phyloP scores from a whole-genome alignment of 2,797 vertebrate species.

The Acanthis flammea region DNA sequence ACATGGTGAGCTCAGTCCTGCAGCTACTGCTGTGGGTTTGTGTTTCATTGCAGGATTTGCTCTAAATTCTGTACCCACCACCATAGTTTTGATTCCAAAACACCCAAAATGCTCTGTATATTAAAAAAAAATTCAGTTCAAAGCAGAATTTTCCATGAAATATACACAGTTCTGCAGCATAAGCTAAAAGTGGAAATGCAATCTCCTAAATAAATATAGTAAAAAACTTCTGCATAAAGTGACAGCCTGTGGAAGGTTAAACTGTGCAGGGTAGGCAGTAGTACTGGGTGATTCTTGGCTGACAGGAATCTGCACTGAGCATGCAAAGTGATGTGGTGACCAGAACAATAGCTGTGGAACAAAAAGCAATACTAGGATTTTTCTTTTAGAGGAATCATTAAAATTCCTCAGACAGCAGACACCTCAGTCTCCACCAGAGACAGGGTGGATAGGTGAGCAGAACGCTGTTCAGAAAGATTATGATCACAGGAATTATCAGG shows the following conservation, averaged over 20 bases:
- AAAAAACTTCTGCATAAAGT: background rate
- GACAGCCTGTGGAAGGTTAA: background rate
- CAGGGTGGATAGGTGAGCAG: background rate
- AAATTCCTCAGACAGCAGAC: background rate
- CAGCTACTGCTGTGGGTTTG: constrained; percentile 33
- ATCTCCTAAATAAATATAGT: background rate
- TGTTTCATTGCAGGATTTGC: constrained; percentile 13
- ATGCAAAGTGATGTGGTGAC: background rate
- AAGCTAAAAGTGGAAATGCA: background rate
- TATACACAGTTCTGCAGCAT: background rate
- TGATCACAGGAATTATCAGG: background rate
- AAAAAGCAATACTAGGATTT: background rate
- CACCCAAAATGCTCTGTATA: background rate
- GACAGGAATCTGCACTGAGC: background rate
- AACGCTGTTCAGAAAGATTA: background rate
- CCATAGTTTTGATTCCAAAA: constrained; percentile 6
- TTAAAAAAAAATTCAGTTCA: background rate
- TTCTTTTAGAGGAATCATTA: background rate
- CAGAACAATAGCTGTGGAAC: background rate
- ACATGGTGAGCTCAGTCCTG: constrained; percentile 39
- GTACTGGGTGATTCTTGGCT: background rate
- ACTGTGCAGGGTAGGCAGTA: background rate
- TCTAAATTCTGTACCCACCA: background rate
- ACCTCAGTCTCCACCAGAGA: background rate
- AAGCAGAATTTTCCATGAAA: background rate